Evolutionary conservation across 2,113 vertebrate species (phyloP).

Genomic region (Calonectris borealis): DNA sequence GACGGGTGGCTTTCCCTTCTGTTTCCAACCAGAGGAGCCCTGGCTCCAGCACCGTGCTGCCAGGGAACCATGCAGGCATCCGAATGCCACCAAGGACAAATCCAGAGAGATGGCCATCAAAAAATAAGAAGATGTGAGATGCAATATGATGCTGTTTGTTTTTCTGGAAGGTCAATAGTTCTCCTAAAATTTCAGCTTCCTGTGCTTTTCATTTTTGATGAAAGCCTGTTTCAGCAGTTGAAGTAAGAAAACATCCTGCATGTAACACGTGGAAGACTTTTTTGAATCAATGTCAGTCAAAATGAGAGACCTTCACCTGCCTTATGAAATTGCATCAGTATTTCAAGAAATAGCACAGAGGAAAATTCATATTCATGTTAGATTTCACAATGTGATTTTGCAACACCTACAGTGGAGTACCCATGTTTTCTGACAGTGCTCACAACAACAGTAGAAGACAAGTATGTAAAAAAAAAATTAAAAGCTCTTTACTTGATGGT

Average conservation of each 20-base stretch:
- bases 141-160: not conserved
- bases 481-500: not conserved
- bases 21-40: not conserved
- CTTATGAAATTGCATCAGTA: not conserved
- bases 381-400: not conserved
- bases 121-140: not conserved
- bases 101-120: fast-evolving
- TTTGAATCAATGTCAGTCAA: not conserved
- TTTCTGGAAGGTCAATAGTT: not conserved
- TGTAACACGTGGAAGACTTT: not conserved
- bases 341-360: not conserved
- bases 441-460: not conserved
- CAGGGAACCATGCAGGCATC: not conserved
- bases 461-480: not conserved
- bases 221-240: not conserved
- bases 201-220: not conserved
- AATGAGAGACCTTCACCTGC: not conserved
- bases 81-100: not conserved
- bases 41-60: not conserved
- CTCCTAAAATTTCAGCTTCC: not conserved
- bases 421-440: not conserved
- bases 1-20: not conserved
- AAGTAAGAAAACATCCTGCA: not conserved
- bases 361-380: not conserved
- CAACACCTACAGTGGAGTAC: not conserved